phyloP scores from a whole-genome alignment of 2,113 vertebrate genomes.

The Phrynosoma platyrhinos region DNA sequence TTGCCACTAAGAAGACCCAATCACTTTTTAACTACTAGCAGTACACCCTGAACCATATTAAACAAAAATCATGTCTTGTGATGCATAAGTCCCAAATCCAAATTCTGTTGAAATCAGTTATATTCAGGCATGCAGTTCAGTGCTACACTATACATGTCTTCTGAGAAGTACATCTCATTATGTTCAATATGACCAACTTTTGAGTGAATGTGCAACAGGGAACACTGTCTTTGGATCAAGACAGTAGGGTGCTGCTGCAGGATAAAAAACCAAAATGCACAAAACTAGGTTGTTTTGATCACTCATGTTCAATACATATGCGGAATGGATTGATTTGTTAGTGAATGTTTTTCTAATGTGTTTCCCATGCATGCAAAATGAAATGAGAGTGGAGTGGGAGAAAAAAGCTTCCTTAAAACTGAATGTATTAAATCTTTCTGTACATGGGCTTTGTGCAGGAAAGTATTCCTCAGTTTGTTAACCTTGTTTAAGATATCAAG shows the following conservation, averaged over 20 bases:
- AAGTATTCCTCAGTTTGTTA: background rate
- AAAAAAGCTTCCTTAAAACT: background rate
- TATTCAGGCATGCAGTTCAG: too few species aligned
- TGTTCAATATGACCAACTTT: background rate
- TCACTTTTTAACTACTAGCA: background rate
- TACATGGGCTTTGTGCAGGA: background rate
- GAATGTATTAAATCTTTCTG: slow-evolving; percentile 16
- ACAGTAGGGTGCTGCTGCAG: background rate
- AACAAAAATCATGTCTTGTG: too few species aligned
- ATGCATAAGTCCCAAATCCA: too few species aligned
- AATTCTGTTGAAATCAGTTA: too few species aligned
- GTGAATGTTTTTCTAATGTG: background rate
- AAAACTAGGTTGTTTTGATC: background rate
- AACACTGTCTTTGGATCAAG: background rate
- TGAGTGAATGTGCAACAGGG: background rate
- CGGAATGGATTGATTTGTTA: background rate
- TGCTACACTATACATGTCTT: background rate
- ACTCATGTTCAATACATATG: background rate
- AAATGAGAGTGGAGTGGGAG: background rate
- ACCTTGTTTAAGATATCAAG: background rate
- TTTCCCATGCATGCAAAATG: background rate
- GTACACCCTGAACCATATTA: too few species aligned
- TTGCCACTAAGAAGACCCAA: too few species aligned
- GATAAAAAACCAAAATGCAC: background rate
- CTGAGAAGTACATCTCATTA: background rate